Percentiles rank a stretch among this genome's conserved stretches.
These are phyloP conservation scores for Trachymyrmex septentrionalis DNA, from an alignment of 1,140 invertebrate species.

Conservation along the genomic window DNA sequence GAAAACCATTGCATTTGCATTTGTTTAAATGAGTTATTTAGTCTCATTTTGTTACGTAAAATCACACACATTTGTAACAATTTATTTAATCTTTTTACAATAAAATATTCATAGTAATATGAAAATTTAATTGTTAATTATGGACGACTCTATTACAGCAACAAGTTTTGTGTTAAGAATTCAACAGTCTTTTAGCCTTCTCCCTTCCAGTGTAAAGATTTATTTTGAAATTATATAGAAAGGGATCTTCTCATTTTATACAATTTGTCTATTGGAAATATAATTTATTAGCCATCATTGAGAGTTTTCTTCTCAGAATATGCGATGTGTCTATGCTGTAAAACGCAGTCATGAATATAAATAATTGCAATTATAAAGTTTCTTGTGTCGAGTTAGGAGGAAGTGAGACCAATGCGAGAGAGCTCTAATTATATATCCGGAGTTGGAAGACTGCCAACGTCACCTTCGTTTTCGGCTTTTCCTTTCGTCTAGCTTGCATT, in stretches of 20 bases:
- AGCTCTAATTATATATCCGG: constrained; percentile 72
- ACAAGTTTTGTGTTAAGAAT: not conserved
- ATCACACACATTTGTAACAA: not conserved
- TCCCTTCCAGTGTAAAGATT: not conserved
- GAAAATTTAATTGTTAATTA: not conserved
- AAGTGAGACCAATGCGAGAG: constrained; percentile 33
- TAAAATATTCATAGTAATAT: not conserved
- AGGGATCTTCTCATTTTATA: not conserved
- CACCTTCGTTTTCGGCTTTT: constrained; percentile 52
- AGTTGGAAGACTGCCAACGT: constrained; percentile 66
- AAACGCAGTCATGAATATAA: not conserved
- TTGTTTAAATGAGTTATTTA: not conserved
- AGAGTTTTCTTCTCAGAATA: not conserved
- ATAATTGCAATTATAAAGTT: constrained; percentile 31
- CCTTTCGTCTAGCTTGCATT: constrained; percentile 42
- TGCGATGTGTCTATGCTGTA: not conserved
- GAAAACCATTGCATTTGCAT: not conserved
- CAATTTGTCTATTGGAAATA: not conserved
- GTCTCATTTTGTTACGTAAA: not conserved
- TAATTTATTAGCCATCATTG: not conserved
- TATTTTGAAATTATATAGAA: constrained; percentile 6
- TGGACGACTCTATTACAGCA: not conserved
- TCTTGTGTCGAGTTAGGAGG: constrained; percentile 17
- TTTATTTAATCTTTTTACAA: not conserved
- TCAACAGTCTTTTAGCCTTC: not conserved